These are phyloP conservation scores for Poecile montanus DNA, from an alignment of 2,797 vertebrate species.

Conservation along the genomic window DNA sequence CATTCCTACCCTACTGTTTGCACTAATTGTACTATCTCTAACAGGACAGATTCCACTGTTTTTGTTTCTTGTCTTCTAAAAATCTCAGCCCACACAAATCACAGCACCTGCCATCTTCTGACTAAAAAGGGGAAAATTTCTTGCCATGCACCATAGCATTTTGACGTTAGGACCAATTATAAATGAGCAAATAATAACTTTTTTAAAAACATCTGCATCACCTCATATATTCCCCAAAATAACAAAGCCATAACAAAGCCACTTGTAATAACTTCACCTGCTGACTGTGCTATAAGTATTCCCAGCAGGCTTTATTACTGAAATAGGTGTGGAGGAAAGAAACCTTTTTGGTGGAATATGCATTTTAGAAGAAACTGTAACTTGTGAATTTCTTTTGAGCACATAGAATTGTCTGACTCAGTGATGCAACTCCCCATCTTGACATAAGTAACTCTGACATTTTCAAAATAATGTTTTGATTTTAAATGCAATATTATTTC, in stretches of 20 bases:
- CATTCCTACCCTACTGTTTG: background rate
- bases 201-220: background rate
- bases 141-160: background rate
- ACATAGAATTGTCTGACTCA: background rate
- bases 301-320: background rate
- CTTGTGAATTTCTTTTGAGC: background rate
- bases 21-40: background rate
- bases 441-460: background rate
- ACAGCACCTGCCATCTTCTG: background rate
- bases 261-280: background rate
- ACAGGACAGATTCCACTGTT: background rate
- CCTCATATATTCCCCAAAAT: background rate
- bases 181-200: background rate
- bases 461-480: background rate
- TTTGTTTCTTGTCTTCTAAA: background rate
- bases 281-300: background rate
- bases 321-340: background rate
- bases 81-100: rapidly evolving
- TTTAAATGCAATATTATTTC: background rate
- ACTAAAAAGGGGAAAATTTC: background rate
- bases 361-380: background rate
- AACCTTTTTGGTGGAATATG: background rate
- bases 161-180: background rate
- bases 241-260: background rate
- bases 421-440: background rate